A percentile compares a stretch with the other conserved stretches of the same genome.
These are phyloP conservation scores for Spinus olivaceus DNA, from an alignment of 2,797 vertebrate genomes.

Conservation along the genomic window DNA sequence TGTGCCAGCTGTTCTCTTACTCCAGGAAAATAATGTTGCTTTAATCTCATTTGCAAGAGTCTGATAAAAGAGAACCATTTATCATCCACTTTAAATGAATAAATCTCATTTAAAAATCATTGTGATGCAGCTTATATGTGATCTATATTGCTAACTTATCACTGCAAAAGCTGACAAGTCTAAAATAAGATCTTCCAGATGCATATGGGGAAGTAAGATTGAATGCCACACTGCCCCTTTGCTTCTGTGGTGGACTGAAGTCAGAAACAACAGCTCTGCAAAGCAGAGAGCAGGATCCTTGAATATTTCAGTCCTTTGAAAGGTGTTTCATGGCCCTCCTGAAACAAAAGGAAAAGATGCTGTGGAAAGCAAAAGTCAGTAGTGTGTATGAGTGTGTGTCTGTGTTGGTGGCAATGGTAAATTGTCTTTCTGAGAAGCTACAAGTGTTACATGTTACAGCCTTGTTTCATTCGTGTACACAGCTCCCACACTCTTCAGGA, in stretches of 20 bases:
- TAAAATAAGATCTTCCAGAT: constrained; percentile 26
- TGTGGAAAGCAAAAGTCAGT: neutral
- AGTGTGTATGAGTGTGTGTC: neutral
- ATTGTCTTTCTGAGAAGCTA: neutral
- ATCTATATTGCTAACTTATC: constrained; percentile 43
- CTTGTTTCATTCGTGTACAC: neutral
- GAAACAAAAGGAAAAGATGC: neutral
- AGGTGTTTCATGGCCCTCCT: neutral
- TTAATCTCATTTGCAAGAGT: constrained; percentile 54
- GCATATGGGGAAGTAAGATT: neutral
- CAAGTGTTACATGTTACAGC: neutral
- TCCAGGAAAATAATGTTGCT: constrained; percentile 31
- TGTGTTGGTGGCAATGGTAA: neutral
- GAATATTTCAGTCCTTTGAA: neutral
- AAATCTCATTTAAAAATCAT: constrained; percentile 59
- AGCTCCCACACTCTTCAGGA: neutral
- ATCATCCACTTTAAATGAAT: constrained; percentile 55
- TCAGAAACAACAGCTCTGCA: neutral
- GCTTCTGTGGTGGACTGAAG: neutral
- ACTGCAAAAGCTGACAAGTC: neutral
- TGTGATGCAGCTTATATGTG: constrained; percentile 8
- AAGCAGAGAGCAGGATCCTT: neutral
- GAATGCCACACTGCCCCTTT: neutral
- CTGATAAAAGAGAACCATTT: constrained; percentile 53
- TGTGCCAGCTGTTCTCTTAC: constrained; percentile 14